Percentiles rank a stretch among this genome's conserved stretches.
Evolutionary conservation across 2,888 invertebrate species (phyloP).

Genomic region (Hymenopus coronatus): DNA sequence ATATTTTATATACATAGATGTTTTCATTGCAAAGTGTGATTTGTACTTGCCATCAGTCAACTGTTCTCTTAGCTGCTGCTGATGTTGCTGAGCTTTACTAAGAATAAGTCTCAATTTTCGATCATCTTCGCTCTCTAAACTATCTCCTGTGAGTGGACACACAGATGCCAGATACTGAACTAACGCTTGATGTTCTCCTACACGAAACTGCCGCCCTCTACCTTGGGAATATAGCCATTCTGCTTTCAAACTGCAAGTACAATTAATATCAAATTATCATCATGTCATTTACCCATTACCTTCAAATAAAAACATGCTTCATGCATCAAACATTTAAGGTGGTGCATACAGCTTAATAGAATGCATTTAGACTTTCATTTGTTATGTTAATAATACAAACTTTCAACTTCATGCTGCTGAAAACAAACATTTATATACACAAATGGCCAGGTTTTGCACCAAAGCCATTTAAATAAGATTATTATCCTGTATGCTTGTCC

Average conservation of each 20-base stretch:
- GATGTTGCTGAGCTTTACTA: slow-evolving; percentile 88
- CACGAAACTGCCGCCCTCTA: slow-evolving; percentile 80
- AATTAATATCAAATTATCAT: not conserved
- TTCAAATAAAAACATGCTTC: too few relatives aligned
- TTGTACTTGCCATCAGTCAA: slow-evolving; percentile 51
- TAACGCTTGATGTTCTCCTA: slow-evolving; percentile 79
- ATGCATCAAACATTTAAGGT: too few relatives aligned
- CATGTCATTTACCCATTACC: too few relatives aligned
- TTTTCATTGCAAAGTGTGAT: not conserved
- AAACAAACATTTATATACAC: too few relatives aligned
- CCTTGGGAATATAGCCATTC: slow-evolving; percentile 97
- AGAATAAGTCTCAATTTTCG: slow-evolving; percentile 80
- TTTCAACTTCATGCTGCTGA: too few relatives aligned
- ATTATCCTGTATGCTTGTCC: too few relatives aligned
- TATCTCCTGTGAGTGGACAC: slow-evolving; percentile 81
- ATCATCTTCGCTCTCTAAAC: slow-evolving; percentile 80
- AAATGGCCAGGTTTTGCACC: too few relatives aligned
- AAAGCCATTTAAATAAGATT: too few relatives aligned
- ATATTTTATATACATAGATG: too few relatives aligned
- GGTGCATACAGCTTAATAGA: too few relatives aligned
- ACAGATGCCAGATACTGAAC: slow-evolving; percentile 79
- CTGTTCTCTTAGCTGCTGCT: slow-evolving; percentile 76
- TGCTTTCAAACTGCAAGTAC: slow-evolving; percentile 72
- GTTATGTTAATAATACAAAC: too few relatives aligned
- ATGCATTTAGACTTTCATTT: too few relatives aligned